Evolutionary conservation across 2,888 invertebrate genomes (phyloP).

Genomic region (Lypha dubia): DNA sequence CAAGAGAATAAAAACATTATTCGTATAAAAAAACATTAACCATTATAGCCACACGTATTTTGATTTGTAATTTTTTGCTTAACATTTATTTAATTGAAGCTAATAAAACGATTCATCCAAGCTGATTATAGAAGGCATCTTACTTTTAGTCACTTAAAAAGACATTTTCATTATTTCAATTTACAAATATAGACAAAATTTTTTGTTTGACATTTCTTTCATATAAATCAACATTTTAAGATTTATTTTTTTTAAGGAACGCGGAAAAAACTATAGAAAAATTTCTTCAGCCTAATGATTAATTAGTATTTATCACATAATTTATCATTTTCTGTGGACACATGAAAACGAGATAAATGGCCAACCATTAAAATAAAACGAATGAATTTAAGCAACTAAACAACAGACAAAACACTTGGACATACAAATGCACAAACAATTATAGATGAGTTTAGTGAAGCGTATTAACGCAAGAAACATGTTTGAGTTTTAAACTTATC

Average conservation of each 20-base stretch:
- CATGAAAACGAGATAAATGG: constrained; percentile 64
- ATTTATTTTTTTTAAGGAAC: constrained; percentile 42
- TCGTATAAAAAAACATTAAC: no score
- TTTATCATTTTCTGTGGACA: constrained; percentile 60
- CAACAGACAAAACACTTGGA: constrained; percentile 6
- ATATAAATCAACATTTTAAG: constrained; percentile 17
- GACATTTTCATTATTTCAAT: neutral
- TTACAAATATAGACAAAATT: neutral
- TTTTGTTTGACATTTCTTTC: constrained; percentile 19
- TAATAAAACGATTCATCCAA: no score
- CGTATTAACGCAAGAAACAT: constrained; percentile 21
- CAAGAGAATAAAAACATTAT: no score
- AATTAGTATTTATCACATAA: constrained; percentile 65
- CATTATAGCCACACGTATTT: no score
- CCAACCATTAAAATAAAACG: constrained; percentile 35
- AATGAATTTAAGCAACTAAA: constrained; percentile 23
- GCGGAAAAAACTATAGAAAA: constrained; percentile 40
- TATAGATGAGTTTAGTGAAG: constrained; percentile 10
- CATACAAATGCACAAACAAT: constrained; percentile 3
- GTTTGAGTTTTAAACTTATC: neutral
- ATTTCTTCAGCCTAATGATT: constrained; percentile 47
- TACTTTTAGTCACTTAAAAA: neutral
- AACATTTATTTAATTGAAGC: no score
- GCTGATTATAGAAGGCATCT: neutral
- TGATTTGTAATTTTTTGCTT: no score